A percentile compares a stretch with the other conserved stretches of the same genome.
Evolutionary conservation across 2,113 vertebrate species (phyloP).

Genomic region (Motacilla tschutschensis): DNA sequence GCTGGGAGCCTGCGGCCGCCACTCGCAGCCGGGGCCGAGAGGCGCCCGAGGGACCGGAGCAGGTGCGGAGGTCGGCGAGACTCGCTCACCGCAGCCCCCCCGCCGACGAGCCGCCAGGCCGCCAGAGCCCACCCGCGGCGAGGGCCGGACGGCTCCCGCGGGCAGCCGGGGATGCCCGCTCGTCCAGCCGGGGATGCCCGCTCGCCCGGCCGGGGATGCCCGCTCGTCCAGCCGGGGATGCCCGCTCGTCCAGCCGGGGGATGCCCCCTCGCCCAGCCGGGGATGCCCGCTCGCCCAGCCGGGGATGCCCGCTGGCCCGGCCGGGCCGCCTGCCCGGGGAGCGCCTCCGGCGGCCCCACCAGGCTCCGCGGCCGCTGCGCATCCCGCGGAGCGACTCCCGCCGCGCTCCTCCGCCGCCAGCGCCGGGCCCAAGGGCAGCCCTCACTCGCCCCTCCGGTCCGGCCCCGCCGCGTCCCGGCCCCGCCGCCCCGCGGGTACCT

Average conservation of each 20-base stretch:
- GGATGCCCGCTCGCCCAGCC: too few species aligned
- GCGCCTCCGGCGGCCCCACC: not conserved
- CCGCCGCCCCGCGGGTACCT: not conserved
- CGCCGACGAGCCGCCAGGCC: not conserved
- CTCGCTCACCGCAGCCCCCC: not conserved
- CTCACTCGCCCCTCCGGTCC: not conserved
- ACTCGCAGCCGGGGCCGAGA: not conserved
- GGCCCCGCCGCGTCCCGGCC: not conserved
- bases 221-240: not conserved
- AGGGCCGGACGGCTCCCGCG: not conserved
- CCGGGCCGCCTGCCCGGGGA: not conserved
- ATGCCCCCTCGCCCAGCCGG: too few species aligned
- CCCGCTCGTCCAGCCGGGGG: not conserved
- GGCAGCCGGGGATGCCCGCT: not conserved
- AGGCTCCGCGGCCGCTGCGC: not conserved
- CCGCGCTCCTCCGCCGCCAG: not conserved
- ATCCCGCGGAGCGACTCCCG: not conserved
- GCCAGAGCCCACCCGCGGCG: not conserved
- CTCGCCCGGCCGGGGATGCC: not conserved
- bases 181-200: not conserved
- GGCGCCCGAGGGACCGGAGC: not conserved
- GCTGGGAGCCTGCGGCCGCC: not conserved
- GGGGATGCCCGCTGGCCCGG: too few species aligned
- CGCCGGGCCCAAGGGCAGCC: not conserved
- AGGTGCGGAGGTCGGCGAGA: not conserved